Conservation (phyloP, 2,888 invertebrate genomes). For the Trachelus iudaicus region DNA sequence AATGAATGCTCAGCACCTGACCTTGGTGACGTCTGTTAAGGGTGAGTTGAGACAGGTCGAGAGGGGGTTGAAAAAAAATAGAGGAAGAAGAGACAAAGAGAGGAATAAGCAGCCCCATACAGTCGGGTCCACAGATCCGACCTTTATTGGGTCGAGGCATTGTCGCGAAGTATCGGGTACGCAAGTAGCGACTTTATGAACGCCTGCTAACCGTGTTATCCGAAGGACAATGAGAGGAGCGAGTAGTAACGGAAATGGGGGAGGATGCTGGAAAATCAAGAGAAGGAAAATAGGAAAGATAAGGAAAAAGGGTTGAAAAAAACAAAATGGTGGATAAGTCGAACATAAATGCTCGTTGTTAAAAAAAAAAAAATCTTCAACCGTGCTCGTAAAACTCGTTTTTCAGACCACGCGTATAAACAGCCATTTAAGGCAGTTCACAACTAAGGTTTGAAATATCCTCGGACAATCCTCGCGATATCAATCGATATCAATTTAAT, state of each 20-base stretch:
- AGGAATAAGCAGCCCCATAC: no score
- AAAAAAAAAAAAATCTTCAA: slow-evolving; percentile 18
- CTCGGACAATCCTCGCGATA: slow-evolving; percentile 14
- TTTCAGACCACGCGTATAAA: no score
- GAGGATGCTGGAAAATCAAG: neutral
- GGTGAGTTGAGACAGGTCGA: slow-evolving; percentile 51
- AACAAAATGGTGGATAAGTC: neutral
- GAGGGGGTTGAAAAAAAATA: no score
- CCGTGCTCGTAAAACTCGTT: no score
- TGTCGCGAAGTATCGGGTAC: no score
- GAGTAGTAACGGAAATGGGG: neutral
- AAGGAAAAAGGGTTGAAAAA: slow-evolving; percentile 6
- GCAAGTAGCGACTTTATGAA: no score
- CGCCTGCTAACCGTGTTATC: no score
- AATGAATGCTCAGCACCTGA: slow-evolving; percentile 79
- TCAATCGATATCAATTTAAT: slow-evolving; percentile 44
- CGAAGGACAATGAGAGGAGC: neutral
- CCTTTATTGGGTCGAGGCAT: no score
- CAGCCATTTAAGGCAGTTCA: no score
- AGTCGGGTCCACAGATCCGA: no score
- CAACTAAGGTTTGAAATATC: no score
- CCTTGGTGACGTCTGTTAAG: slow-evolving; percentile 74
- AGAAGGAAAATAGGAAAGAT: neutral
- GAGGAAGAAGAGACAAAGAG: no score
- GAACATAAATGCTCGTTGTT: slow-evolving; percentile 9